Conservation (phyloP, 2,113 vertebrate species). For the Heteronetta atricapilla region DNA sequence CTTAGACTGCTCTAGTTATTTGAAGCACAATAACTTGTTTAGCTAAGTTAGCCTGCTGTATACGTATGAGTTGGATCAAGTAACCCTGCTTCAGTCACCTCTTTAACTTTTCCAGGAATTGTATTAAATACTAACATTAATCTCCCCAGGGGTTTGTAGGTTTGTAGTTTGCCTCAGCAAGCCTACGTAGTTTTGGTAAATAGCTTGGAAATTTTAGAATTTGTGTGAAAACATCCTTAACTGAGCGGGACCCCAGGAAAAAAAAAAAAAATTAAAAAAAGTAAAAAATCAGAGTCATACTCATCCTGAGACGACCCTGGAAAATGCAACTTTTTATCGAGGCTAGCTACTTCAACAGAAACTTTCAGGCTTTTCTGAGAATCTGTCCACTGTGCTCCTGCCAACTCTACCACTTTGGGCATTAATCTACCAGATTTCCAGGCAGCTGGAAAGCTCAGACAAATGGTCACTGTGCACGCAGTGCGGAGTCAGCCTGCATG, state of each 20-base stretch:
- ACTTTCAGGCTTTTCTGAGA: constrained; percentile 47
- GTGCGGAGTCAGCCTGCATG: not conserved
- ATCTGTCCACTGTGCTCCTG: not conserved
- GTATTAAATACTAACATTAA: not conserved
- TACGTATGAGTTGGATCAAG: not conserved
- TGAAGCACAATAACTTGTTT: constrained; percentile 20
- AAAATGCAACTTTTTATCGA: not conserved
- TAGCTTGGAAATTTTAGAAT: not conserved
- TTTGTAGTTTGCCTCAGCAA: not conserved
- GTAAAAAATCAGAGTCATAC: not conserved
- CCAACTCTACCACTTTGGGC: constrained; percentile 51
- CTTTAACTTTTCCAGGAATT: constrained; percentile 39
- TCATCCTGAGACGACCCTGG: constrained; percentile 14
- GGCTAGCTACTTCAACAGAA: constrained; percentile 12
- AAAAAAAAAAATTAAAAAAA: not conserved
- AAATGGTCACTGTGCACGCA: constrained; percentile 8
- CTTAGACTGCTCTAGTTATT: not conserved
- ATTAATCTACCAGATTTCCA: constrained; percentile 9
- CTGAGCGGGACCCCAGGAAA: not conserved
- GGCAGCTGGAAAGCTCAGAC: constrained; percentile 21
- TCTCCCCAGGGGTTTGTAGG: not conserved
- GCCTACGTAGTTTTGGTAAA: not conserved
- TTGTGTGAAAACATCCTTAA: not conserved
- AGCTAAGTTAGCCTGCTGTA: not conserved
- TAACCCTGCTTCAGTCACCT: not conserved